These are phyloP conservation scores for Yasuhikotakia modesta DNA, from an alignment of 2,797 vertebrate species.

Conservation along the genomic window DNA sequence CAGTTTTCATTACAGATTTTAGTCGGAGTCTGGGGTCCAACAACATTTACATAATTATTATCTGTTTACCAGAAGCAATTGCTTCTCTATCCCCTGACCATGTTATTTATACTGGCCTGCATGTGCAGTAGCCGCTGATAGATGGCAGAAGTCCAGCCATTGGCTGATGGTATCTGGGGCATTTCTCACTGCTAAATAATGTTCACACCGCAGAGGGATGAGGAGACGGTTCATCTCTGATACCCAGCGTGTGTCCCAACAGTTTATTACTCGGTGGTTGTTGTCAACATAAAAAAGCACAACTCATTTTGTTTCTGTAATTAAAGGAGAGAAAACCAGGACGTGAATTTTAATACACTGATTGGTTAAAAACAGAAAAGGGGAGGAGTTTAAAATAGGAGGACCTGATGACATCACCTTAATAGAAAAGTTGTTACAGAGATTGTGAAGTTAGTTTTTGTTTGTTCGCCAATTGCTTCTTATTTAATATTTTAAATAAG, in stretches of 20 bases:
- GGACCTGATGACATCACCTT: no score
- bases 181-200: constrained; percentile 77
- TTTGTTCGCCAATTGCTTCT: no score
- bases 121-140: constrained; percentile 68
- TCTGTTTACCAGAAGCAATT: constrained; percentile 44
- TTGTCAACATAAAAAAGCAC: neutral
- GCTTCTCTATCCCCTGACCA: constrained; percentile 42
- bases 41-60: constrained; percentile 42
- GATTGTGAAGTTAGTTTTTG: no score
- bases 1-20: constrained; percentile 10
- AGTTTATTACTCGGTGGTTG: neutral
- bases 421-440: no score
- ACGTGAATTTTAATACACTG: no score
- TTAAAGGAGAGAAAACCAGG: neutral
- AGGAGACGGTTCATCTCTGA: constrained; percentile 64
- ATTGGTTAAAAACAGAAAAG: no score
- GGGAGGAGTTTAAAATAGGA: no score
- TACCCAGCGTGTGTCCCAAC: constrained; percentile 37
- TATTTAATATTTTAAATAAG: neutral
- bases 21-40: constrained; percentile 22
- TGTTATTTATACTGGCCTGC: constrained; percentile 75
- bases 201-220: constrained; percentile 70
- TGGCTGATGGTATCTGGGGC: constrained; percentile 76
- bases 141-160: constrained; percentile 72
- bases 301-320: neutral